These are phyloP conservation scores for Shinisaurus crocodilurus DNA, from an alignment of 2,113 vertebrate genomes.

Conservation along the genomic window DNA sequence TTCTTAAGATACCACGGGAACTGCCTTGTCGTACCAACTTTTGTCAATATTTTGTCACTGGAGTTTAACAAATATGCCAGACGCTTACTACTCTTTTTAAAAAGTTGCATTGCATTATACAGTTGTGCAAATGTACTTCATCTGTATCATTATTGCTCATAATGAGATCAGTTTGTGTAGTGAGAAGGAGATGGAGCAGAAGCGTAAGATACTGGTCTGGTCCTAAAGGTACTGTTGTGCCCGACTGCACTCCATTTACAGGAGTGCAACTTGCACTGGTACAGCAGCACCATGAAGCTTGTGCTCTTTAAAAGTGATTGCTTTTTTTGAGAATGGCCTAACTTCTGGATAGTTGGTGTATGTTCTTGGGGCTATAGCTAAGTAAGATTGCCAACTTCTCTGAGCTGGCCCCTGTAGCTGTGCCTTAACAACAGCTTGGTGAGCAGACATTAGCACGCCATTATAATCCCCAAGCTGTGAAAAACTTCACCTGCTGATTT, in stretches of 20 bases:
- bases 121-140: background rate
- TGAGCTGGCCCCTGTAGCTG: background rate
- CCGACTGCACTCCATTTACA: background rate
- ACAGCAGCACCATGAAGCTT: background rate
- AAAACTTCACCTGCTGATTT: background rate
- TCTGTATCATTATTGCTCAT: background rate
- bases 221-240: background rate
- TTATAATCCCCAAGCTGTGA: background rate
- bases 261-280: background rate
- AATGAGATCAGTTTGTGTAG: background rate
- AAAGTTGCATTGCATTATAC: background rate
- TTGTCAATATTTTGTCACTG: constrained; percentile 14
- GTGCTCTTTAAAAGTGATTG: background rate
- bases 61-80: background rate
- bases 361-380: background rate
- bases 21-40: background rate
- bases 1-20: background rate
- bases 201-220: background rate
- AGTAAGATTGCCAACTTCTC: background rate
- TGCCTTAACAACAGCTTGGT: background rate
- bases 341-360: background rate
- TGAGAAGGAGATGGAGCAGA: background rate
- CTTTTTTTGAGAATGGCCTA: background rate
- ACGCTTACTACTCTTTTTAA: constrained; percentile 5
- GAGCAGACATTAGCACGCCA: background rate